Percentiles rank a stretch among this genome's conserved stretches.
phyloP scores from a whole-genome alignment of 1,140 invertebrate genomes.

The Pomacea maculata region DNA sequence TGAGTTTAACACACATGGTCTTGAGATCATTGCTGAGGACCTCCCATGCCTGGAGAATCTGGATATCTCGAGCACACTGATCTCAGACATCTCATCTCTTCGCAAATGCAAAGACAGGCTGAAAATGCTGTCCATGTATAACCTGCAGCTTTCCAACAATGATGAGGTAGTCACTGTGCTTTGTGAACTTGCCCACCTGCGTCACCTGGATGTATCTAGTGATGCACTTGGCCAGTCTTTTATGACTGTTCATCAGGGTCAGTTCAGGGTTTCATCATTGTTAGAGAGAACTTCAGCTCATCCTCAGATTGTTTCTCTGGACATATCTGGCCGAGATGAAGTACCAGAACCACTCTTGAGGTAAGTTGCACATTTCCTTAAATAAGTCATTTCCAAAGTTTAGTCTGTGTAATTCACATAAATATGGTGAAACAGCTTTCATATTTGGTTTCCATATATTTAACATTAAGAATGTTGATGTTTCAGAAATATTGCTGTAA shows the following conservation, averaged over 20 bases:
- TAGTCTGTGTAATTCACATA: neutral
- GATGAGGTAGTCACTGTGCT: constrained; percentile 69
- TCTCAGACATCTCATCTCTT: constrained; percentile 76
- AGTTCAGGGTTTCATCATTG: constrained; percentile 68
- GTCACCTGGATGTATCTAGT: constrained; percentile 75
- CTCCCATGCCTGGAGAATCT: constrained; percentile 75
- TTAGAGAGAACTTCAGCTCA: constrained; percentile 68
- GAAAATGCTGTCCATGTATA: constrained; percentile 74
- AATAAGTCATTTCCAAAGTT: neutral
- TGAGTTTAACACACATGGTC: constrained; percentile 76
- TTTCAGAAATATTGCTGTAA: too few species aligned
- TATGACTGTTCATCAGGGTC: constrained; percentile 65
- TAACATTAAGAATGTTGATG: too few species aligned
- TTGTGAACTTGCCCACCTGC: constrained; percentile 71
- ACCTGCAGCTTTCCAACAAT: constrained; percentile 69
- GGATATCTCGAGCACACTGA: constrained; percentile 77
- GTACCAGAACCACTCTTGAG: constrained; percentile 69
- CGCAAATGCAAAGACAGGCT: constrained; percentile 73
- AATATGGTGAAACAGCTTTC: neutral
- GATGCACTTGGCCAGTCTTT: constrained; percentile 64
- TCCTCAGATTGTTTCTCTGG: constrained; percentile 73
- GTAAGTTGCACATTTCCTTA: constrained; percentile 39
- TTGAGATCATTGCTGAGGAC: constrained; percentile 78
- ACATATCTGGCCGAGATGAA: constrained; percentile 76
- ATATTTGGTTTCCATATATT: neutral